phyloP scores from a whole-genome alignment of 2,888 invertebrate genomes.

The Frankliniella intonsa region DNA sequence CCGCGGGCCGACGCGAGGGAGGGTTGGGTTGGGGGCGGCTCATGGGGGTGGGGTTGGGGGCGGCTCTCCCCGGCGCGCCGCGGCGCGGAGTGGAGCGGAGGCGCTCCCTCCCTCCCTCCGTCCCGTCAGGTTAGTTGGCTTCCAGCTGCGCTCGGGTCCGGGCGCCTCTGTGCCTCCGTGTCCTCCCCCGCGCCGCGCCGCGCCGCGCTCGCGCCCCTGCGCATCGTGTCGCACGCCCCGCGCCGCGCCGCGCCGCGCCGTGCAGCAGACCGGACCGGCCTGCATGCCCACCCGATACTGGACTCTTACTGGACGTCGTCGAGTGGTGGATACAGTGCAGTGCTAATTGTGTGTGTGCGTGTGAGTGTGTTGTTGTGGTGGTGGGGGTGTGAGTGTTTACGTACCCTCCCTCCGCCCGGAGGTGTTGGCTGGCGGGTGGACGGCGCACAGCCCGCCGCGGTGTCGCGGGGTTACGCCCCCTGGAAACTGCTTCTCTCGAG shows the following conservation, averaged over 20 bases:
- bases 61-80: background rate
- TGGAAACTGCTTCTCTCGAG: no score
- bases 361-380: background rate
- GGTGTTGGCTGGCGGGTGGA: no score
- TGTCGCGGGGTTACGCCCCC: background rate
- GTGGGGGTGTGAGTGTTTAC: background rate
- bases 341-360: background rate
- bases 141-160: slow-evolving; percentile 21
- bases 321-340: background rate
- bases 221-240: background rate
- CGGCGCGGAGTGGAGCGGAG: background rate
- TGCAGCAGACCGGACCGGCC: background rate
- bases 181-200: background rate
- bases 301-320: background rate
- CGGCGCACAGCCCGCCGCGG: background rate
- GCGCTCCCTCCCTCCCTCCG: background rate
- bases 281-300: background rate
- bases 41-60: background rate
- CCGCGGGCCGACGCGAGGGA: background rate
- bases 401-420: no score
- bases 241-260: background rate
- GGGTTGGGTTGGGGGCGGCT: background rate
- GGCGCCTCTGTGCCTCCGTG: background rate
- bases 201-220: background rate
- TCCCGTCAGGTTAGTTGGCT: slow-evolving; percentile 13